These are phyloP conservation scores for Drosophila leontia DNA, from an alignment of 1,140 invertebrate genomes.

Conservation along the genomic window DNA sequence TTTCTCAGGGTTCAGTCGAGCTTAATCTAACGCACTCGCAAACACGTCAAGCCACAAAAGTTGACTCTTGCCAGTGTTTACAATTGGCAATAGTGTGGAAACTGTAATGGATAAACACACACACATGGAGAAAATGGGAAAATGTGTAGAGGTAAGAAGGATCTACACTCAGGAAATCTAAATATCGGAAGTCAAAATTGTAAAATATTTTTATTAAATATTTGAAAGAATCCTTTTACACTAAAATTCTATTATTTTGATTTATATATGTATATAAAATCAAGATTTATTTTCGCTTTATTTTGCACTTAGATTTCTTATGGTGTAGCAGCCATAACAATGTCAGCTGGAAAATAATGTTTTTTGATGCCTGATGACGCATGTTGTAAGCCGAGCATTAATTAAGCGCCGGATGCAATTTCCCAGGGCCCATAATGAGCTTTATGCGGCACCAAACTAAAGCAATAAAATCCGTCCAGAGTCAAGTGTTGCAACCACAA, in stretches of 20 bases:
- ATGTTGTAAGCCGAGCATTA: slow-evolving; percentile 54
- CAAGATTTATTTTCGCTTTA: not conserved
- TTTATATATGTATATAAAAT: not conserved
- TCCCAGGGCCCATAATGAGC: slow-evolving; percentile 71
- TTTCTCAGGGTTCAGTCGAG: slow-evolving; percentile 42
- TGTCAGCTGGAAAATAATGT: slow-evolving; percentile 35
- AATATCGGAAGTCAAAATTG: too few species aligned
- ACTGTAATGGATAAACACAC: slow-evolving; percentile 32
- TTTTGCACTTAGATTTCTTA: not conserved
- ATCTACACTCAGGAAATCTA: not conserved
- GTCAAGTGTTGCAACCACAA: slow-evolving; percentile 59
- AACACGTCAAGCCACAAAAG: slow-evolving; percentile 74
- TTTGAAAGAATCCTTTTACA: not conserved
- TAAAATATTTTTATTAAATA: not conserved
- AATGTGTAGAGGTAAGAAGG: slow-evolving; percentile 15
- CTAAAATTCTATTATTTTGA: not conserved
- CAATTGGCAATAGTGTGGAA: slow-evolving; percentile 38
- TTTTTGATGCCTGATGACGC: slow-evolving; percentile 44
- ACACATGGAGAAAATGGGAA: slow-evolving; percentile 3
- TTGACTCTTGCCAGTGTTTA: slow-evolving; percentile 57
- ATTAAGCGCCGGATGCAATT: slow-evolving; percentile 69
- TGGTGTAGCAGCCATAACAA: slow-evolving; percentile 26
- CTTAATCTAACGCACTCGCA: slow-evolving; percentile 71
- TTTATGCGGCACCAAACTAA: slow-evolving; percentile 66
- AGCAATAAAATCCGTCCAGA: slow-evolving; percentile 71